Evolutionary conservation across 2,113 vertebrate genomes (phyloP), one percentile per base, ranked within the genome.

Genomic region (Isichthys henryi): DNA sequence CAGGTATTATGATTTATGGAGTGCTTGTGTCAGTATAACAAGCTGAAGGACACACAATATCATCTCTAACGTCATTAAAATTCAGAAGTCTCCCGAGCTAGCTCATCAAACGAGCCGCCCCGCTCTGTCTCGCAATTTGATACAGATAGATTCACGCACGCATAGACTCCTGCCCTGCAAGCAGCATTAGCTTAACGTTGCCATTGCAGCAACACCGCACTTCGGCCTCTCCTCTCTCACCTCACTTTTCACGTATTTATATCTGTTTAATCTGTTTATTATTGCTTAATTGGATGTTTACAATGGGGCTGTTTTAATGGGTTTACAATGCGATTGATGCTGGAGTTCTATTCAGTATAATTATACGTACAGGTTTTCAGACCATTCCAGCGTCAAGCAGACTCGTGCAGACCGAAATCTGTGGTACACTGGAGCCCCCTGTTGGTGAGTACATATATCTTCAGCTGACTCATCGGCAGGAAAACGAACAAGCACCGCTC

Each of bases 21-120:
- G 97, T 97, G 97, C 97, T 97, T 94, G 97, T 99, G 98, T 98
- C 98, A 99, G 97, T 99, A 97, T 98, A 99, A 99, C 98, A 98
- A 99, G 98, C 98, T 99, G 98, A 99, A 99, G 98, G 98, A 99
- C 98, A 99, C 97, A 98, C 98, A 99, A 98, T 99, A 99, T 99
- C 98, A 99, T 99, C 98, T 99, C 97, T 96, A 97, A 97, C 98
- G 98, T 99, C 98, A 99, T 99, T 99, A 99, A 99, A 99, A 99
- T 99, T 98, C 98, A 99, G 97, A 98, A 97, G 97, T 97, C 97
- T 98, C 97, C 96, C 97, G 97, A 98, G 98, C 97, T 96, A 96
- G 97, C 97, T 98, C 97, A 98, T 99, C 98, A 98, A 97, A 96
- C 39, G 45, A 23, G 82, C 82, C 96, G 95, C 96, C 93, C 95